Percentiles rank a stretch among this genome's conserved stretches.
Conservation (phyloP, 2,797 vertebrate genomes). For the Lophius americanus region DNA sequence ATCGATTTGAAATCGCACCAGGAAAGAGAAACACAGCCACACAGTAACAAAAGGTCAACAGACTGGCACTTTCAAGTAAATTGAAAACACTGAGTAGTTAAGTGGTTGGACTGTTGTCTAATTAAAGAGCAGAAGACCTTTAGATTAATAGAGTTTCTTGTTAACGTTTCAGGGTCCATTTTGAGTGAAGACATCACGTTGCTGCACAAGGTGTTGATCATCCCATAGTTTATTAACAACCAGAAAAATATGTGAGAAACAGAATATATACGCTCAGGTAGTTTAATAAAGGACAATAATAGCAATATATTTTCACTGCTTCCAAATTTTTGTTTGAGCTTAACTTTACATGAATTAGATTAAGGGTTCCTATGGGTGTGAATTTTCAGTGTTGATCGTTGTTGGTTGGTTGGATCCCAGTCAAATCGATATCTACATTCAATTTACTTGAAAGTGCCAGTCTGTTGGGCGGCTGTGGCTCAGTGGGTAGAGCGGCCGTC, state of each 20-base stretch:
- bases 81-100: constrained; percentile 31
- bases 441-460: no score
- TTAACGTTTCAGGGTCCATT: constrained; percentile 16
- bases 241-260: constrained; percentile 26
- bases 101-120: constrained; percentile 23
- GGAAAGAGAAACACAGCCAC: constrained; percentile 21
- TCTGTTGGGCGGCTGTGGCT: no score
- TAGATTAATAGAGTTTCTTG: constrained; percentile 38
- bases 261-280: neutral
- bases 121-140: constrained; percentile 49
- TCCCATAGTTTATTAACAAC: constrained; percentile 43
- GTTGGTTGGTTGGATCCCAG: constrained; percentile 37
- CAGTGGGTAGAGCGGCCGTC: no score
- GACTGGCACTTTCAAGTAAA: constrained; percentile 23
- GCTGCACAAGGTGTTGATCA: constrained; percentile 40
- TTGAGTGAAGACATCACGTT: constrained; percentile 27
- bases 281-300: neutral
- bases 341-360: neutral
- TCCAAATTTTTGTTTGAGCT: neutral
- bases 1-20: constrained; percentile 48
- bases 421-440: no score
- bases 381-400: neutral
- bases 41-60: constrained; percentile 55
- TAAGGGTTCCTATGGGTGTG: neutral
- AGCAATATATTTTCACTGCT: neutral